A percentile compares a stretch with the other conserved stretches of the same genome.
Conservation (phyloP, 2,797 vertebrate species). For the Acanthurus lineatus region DNA sequence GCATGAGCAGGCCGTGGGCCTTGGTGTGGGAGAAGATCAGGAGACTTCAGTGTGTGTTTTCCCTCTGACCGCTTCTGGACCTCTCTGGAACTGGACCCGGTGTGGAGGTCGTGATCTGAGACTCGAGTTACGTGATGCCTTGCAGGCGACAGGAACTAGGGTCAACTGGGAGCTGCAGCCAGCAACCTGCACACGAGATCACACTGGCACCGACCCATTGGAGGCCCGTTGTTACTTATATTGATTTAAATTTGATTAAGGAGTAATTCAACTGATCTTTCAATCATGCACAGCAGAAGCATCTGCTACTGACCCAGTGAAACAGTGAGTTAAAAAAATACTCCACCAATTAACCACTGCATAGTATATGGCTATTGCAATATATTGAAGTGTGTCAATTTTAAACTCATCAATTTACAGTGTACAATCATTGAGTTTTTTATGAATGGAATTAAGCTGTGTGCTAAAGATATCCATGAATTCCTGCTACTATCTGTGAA, state of each 20-base stretch:
- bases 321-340: background rate
- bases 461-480: no score
- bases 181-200: constrained; percentile 26
- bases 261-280: no score
- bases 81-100: constrained; percentile 40
- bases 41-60: constrained; percentile 61
- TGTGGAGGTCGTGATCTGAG: constrained; percentile 29
- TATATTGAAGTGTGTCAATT: no score
- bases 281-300: no score
- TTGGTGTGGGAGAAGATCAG: constrained; percentile 68
- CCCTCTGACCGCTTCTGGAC: constrained; percentile 56
- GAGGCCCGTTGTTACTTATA: background rate
- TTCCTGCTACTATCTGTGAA: no score
- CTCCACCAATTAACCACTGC: background rate
- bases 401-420: no score
- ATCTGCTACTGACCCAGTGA: no score
- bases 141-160: constrained; percentile 61
- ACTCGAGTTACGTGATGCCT: constrained; percentile 75
- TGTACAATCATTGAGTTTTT: no score
- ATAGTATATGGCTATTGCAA: no score
- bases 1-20: constrained; percentile 68
- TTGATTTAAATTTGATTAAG: no score
- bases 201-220: constrained; percentile 37
- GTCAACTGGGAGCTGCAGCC: constrained; percentile 38
- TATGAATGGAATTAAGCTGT: no score